phyloP scores from a whole-genome alignment of 2,113 vertebrate genomes.

The Bombycilla garrulus region DNA sequence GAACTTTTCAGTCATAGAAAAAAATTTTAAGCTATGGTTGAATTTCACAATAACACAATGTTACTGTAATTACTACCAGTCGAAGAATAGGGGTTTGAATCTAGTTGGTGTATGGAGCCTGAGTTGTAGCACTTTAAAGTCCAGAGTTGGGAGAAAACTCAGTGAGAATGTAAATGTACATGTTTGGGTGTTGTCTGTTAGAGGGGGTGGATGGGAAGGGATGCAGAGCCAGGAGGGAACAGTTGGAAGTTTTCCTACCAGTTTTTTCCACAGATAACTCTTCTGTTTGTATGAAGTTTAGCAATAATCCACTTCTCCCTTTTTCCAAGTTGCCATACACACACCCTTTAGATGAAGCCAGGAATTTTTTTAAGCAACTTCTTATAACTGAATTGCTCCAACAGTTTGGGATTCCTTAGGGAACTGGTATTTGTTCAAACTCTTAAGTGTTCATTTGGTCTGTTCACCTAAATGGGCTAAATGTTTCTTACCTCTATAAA shows the following conservation, averaged over 20 bases:
- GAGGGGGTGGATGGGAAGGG: background rate
- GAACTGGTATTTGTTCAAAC: background rate
- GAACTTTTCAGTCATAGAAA: background rate
- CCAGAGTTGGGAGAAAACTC: background rate
- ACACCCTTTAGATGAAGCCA: background rate
- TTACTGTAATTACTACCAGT: background rate
- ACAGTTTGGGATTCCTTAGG: background rate
- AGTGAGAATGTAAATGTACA: background rate
- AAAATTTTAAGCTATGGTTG: background rate
- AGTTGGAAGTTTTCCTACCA: background rate
- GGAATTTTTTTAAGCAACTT: background rate
- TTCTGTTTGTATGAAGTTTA: background rate
- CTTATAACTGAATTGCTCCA: background rate
- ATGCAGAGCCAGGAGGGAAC: background rate
- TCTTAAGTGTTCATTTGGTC: background rate
- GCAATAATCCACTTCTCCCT: background rate
- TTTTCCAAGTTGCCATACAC: background rate
- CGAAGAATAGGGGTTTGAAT: too few relatives aligned
- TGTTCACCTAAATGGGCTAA: background rate
- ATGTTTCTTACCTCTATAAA: background rate
- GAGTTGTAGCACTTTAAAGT: background rate
- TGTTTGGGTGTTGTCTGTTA: background rate
- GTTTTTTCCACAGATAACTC: background rate
- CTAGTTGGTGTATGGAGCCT: background rate
- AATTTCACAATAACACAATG: background rate